phyloP scores from a whole-genome alignment of 37 sponge, comb jelly and placozoan species.

The Amphimedon queenslandica region DNA sequence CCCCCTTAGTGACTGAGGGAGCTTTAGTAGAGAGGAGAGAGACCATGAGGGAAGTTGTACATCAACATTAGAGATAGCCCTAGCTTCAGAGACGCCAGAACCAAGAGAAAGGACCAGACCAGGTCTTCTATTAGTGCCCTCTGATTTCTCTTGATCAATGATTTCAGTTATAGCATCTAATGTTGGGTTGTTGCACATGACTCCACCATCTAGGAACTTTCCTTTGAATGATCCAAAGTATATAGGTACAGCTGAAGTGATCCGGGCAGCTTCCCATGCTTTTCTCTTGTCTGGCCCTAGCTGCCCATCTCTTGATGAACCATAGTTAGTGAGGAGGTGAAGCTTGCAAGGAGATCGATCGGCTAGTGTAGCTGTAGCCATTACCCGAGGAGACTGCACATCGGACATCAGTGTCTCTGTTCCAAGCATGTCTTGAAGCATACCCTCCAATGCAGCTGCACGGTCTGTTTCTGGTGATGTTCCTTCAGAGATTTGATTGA shows the following conservation, averaged over 20 bases:
- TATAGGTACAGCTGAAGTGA: constrained; percentile 57
- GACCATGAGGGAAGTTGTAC: background rate
- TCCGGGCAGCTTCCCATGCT: constrained; percentile 57
- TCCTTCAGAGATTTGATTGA: too few species aligned
- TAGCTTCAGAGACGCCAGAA: constrained; percentile 19
- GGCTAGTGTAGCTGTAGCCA: constrained; percentile 56
- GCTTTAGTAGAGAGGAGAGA: background rate
- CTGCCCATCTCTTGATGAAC: constrained; percentile 37
- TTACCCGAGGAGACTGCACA: constrained; percentile 32
- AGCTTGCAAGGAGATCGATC: constrained; percentile 55
- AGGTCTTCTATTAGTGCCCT: constrained; percentile 1
- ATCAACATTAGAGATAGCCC: constrained; percentile 11
- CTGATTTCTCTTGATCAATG: constrained; percentile 16
- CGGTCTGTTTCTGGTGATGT: too few species aligned
- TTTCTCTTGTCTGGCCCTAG: constrained; percentile 37
- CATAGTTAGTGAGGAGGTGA: constrained; percentile 64
- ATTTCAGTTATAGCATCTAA: constrained; percentile 55
- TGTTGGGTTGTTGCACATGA: constrained; percentile 76
- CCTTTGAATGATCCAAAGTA: constrained; percentile 48
- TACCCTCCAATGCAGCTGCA: too few species aligned
- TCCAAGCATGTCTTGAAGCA: too few species aligned
- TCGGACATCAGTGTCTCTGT: too few species aligned
- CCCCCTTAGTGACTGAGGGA: background rate
- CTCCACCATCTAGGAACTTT: constrained; percentile 65
- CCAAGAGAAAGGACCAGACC: constrained; percentile 46